These are phyloP conservation scores for Stegana nigrithorax DNA, from an alignment of 2,888 invertebrate species.

Conservation along the genomic window DNA sequence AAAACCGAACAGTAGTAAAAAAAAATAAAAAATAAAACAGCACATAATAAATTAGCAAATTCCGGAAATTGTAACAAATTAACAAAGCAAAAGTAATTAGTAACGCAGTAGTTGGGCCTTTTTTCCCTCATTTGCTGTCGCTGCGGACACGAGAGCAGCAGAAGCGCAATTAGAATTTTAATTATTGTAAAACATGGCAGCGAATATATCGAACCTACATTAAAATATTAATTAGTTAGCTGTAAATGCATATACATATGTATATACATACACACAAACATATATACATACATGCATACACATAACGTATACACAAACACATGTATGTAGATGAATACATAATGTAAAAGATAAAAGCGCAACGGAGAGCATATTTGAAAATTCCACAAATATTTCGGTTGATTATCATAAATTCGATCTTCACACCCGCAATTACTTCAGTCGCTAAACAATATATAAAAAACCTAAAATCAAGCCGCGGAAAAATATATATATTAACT, in stretches of 20 bases:
- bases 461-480: too few relatives aligned
- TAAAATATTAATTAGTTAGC: too few relatives aligned
- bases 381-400: slow-evolving; percentile 10
- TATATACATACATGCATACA: too few relatives aligned
- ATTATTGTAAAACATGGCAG: background rate
- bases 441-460: slow-evolving; percentile 11
- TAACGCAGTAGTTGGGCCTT: slow-evolving; percentile 50
- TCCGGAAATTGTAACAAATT: slow-evolving; percentile 65
- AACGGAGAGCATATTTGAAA: too few relatives aligned
- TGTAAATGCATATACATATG: too few relatives aligned
- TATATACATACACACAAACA: too few relatives aligned
- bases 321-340: too few relatives aligned
- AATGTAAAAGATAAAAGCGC: too few relatives aligned
- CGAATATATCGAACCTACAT: too few relatives aligned
- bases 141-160: background rate
- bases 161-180: slow-evolving; percentile 14
- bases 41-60: slow-evolving; percentile 54
- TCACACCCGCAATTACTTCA: slow-evolving; percentile 36
- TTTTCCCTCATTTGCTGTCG: too few relatives aligned
- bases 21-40: slow-evolving; percentile 26
- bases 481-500: too few relatives aligned
- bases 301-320: too few relatives aligned
- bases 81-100: slow-evolving; percentile 61
- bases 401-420: slow-evolving; percentile 36
- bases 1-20: slow-evolving; percentile 52